phyloP scores from a whole-genome alignment of 2,888 invertebrate genomes.

The Drosophila recens region DNA sequence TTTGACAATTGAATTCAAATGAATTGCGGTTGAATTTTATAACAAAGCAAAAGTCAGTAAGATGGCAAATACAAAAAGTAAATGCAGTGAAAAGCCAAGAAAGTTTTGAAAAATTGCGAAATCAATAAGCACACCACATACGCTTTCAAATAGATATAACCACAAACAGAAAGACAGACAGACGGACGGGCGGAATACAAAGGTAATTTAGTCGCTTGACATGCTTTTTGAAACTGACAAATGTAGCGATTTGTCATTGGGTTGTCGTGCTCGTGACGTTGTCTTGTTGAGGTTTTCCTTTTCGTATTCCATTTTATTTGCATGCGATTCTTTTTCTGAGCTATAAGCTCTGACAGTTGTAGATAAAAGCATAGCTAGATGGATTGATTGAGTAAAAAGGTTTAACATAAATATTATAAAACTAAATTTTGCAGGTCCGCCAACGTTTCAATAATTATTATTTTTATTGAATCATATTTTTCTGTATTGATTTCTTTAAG shows the following conservation, averaged over 20 bases:
- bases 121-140: slow-evolving; percentile 61
- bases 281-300: slow-evolving; percentile 48
- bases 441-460: background rate
- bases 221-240: slow-evolving; percentile 72
- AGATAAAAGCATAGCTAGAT: background rate
- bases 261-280: slow-evolving; percentile 35
- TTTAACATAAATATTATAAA: background rate
- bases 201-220: slow-evolving; percentile 77
- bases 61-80: slow-evolving; percentile 20
- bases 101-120: slow-evolving; percentile 58
- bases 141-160: background rate
- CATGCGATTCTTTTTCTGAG: slow-evolving; percentile 27
- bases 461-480: background rate
- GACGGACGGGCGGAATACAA: slow-evolving; percentile 43
- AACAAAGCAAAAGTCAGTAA: slow-evolving; percentile 59
- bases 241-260: slow-evolving; percentile 60
- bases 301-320: slow-evolving; percentile 44
- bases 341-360: slow-evolving; percentile 4
- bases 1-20: slow-evolving; percentile 77
- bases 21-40: slow-evolving; percentile 74
- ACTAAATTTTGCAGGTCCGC: background rate
- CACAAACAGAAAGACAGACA: background rate
- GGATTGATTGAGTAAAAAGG: background rate
- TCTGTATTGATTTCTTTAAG: slow-evolving; percentile 27
- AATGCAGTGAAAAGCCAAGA: slow-evolving; percentile 22